A percentile compares a stretch with the other conserved stretches of the same genome.
phyloP scores from a whole-genome alignment of 2,113 vertebrate genomes.

The Lepus americanus region DNA sequence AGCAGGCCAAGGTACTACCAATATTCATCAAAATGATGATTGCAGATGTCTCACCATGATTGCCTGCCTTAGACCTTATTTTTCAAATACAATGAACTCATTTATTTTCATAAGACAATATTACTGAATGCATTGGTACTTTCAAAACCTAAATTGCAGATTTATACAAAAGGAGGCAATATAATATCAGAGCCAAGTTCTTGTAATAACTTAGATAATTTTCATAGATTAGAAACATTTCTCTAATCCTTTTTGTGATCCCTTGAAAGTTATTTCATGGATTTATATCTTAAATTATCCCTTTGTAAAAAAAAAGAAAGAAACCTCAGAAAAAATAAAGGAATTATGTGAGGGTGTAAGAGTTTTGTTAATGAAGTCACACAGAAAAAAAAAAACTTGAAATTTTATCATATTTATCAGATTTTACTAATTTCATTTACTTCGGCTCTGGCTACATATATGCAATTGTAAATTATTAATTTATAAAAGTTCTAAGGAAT shows the following conservation, averaged over 20 bases:
- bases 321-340: neutral
- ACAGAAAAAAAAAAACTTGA: neutral
- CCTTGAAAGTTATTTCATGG: conserved; percentile 29
- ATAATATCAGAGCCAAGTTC: neutral
- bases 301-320: conserved; percentile 39
- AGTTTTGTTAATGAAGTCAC: neutral
- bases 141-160: neutral
- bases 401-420: neutral
- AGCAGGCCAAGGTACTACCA: neutral
- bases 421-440: conserved; percentile 12
- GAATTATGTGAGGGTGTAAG: neutral
- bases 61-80: neutral
- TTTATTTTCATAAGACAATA: neutral
- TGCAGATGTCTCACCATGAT: neutral
- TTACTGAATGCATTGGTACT: neutral
- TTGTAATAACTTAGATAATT: conserved; percentile 7
- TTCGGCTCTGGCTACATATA: neutral
- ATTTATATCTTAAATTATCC: neutral
- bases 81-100: neutral
- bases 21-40: neutral
- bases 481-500: neutral
- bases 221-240: neutral
- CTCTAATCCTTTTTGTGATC: conserved; percentile 25
- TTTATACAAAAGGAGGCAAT: neutral
- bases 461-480: conserved; percentile 21